Base-by-base conservation (phyloP, 2,888 invertebrate genomes). In the Schrankia costaestrigalis region DNA sequence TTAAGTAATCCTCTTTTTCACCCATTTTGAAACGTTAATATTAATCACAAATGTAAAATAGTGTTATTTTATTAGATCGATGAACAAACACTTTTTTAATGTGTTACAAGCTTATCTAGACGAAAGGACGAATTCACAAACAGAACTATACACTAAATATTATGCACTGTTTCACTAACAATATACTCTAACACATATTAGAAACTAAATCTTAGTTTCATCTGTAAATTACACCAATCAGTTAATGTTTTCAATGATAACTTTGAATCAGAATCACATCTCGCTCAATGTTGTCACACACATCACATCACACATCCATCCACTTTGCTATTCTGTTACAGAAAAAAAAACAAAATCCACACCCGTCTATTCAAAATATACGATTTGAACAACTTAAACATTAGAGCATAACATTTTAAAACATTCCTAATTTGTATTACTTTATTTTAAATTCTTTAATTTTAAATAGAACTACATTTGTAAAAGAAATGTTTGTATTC, bases 1-100 rank as follows among this genome's bases (percentile, higher is more conserved):
- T 91, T 70, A 93, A 86, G 80, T 93, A 92, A 73, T 93, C 92
- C 61, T 92, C 92, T 63, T 91, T 90, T 69, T 90, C 90, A 64
- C 80, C 74, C 87, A 86, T 87, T 68, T 68, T 82, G 35, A 40
- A 30, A 46, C 19, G 17, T 52, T 43, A 30, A 38, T 44, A 48
- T 43, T 39, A 44, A 36, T 45, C 53, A 46, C 31, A 46, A 44
- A 36, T 35, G 41, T 38, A 53, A 47, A 41, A 26, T 28, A 44
- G 43, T 57, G 61, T 55, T 60, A 59, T 56, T 48, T 45, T 45
- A 56, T 46, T 41, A 56, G 64, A 71, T 71, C 71, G 68, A 77
- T 74, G 65, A 72, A 71, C 59, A 67, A 65, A 56, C 41, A 52
- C 55, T 52, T 11, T 49, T 41, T 46, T 43, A 52, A 45, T 39